Conservation (phyloP, 2,113 vertebrate species). For the Copsychus sechellarum region DNA sequence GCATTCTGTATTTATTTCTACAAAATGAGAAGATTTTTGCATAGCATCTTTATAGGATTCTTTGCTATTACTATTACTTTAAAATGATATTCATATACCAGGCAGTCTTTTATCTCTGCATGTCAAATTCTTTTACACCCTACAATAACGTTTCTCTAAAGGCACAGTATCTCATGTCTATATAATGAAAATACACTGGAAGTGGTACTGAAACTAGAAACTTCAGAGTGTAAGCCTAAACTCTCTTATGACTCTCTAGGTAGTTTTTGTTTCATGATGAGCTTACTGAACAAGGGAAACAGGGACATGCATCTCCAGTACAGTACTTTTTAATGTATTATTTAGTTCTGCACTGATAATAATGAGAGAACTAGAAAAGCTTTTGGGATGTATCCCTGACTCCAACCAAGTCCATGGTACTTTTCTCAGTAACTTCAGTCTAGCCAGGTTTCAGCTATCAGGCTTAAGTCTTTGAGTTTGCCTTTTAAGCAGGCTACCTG, state of each 20-base stretch:
- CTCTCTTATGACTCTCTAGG: neutral
- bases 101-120: neutral
- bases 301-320: neutral
- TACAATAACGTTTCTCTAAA: neutral
- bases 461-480: slow-evolving; percentile 8
- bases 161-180: neutral
- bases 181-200: neutral
- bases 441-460: neutral
- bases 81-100: neutral
- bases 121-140: neutral
- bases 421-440: neutral
- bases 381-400: neutral
- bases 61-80: neutral
- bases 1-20: neutral
- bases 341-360: neutral
- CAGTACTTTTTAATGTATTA: neutral
- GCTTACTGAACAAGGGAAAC: neutral
- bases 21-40: neutral
- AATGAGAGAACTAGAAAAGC: neutral
- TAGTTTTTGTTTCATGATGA: neutral
- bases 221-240: neutral
- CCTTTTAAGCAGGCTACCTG: neutral
- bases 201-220: neutral
- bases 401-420: neutral
- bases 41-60: neutral